phyloP scores from a whole-genome alignment of 2,113 vertebrate species.

The Murina feae region DNA sequence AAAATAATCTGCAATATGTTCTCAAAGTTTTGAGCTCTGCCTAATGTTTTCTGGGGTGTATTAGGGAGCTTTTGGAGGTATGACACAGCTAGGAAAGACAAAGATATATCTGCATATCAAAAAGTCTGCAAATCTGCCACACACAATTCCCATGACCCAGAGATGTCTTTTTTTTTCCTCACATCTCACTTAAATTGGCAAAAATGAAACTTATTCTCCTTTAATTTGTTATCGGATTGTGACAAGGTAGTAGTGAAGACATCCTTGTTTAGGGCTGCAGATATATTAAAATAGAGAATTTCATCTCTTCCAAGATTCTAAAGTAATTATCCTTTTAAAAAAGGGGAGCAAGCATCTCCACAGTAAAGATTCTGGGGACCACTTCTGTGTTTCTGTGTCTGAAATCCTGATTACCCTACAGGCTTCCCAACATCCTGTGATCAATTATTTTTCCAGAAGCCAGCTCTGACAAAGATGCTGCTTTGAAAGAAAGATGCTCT shows the following conservation, averaged over 20 bases:
- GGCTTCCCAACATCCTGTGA: neutral
- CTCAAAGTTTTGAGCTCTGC: conserved; percentile 63
- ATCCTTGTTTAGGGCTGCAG: conserved; percentile 72
- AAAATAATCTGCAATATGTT: conserved; percentile 76
- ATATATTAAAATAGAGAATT: conserved; percentile 37
- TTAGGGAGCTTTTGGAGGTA: conserved; percentile 67
- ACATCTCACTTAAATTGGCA: conserved; percentile 76
- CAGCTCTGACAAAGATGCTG: neutral
- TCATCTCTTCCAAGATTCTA: neutral
- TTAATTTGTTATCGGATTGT: conserved; percentile 76
- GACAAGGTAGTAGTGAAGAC: conserved; percentile 73
- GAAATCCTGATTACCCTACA: neutral
- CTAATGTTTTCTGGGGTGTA: conserved; percentile 46
- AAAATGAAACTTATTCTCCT: conserved; percentile 76
- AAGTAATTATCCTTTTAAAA: neutral
- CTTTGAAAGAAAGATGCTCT: neutral
- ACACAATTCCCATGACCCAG: conserved; percentile 43
- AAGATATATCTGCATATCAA: conserved; percentile 74
- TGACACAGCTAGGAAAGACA: conserved; percentile 74
- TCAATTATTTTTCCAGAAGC: neutral
- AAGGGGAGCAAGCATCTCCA: neutral
- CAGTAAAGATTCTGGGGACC: neutral
- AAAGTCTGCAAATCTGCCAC: conserved; percentile 74
- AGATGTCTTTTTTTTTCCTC: conserved; percentile 61
- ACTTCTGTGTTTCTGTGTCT: neutral